These are phyloP conservation scores for Enteromius argenteus DNA, from an alignment of 2,797 vertebrate species.

Conservation along the genomic window DNA sequence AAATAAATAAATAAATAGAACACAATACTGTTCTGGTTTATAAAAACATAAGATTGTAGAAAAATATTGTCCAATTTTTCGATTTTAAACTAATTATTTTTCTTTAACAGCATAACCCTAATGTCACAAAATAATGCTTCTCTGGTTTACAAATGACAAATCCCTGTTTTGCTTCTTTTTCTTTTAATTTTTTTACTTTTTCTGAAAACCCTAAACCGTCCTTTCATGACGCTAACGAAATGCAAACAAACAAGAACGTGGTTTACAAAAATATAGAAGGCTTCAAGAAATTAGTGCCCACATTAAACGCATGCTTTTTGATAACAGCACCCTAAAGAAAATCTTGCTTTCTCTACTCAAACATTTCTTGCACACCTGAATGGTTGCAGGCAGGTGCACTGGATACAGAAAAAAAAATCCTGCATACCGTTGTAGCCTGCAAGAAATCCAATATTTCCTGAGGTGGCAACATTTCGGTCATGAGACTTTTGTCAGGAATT, in stretches of 20 bases:
- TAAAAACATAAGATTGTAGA: background rate
- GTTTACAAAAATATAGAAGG: background rate
- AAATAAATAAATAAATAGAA: background rate
- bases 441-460: background rate
- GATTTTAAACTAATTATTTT: background rate
- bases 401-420: background rate
- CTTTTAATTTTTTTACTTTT: background rate
- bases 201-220: background rate
- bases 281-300: background rate
- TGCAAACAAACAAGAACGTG: background rate
- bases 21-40: background rate
- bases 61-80: background rate
- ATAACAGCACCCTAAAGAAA: background rate
- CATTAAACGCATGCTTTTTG: background rate
- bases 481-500: conserved; percentile 16
- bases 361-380: conserved; percentile 3
- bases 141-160: background rate
- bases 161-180: background rate
- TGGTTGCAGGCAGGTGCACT: conserved; percentile 4
- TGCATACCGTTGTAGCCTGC: conserved; percentile 1
- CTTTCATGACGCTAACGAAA: background rate
- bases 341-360: background rate
- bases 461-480: conserved; percentile 6
- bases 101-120: background rate
- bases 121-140: no score